A percentile compares a stretch with the other conserved stretches of the same genome.
Evolutionary conservation across 2,888 invertebrate genomes (phyloP).

Genomic region (Ecdyonurus torrentis): DNA sequence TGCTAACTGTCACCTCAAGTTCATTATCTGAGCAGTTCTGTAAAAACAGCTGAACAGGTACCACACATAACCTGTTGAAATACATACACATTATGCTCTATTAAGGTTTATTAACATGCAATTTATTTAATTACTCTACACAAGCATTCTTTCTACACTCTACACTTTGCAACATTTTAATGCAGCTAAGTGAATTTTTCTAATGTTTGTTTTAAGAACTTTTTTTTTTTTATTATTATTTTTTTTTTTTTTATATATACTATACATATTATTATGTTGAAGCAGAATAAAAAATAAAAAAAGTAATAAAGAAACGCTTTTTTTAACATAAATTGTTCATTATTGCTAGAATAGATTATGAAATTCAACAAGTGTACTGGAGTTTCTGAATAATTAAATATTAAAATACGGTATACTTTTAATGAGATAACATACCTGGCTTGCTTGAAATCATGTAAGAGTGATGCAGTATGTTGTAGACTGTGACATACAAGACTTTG

Average conservation of each 20-base stretch:
- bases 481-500: conserved; percentile 35
- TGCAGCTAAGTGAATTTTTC: not conserved
- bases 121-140: too few relatives aligned
- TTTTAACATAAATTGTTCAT: too few relatives aligned
- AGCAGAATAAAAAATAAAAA: too few relatives aligned
- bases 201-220: not conserved
- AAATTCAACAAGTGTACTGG: too few relatives aligned
- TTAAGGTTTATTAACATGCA: not conserved
- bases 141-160: too few relatives aligned
- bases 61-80: conserved; percentile 35
- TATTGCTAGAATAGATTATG: too few relatives aligned
- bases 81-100: not conserved
- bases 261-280: too few relatives aligned
- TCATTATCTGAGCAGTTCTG: conserved; percentile 45
- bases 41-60: conserved; percentile 47
- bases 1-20: conserved; percentile 41
- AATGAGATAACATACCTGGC: conserved; percentile 19
- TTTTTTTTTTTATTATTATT: too few relatives aligned
- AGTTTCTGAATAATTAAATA: too few relatives aligned
- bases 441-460: conserved; percentile 41
- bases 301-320: too few relatives aligned
- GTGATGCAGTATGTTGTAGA: conserved; percentile 36
- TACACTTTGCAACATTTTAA: not conserved
- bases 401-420: too few relatives aligned
- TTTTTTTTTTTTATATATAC: too few relatives aligned